Evolutionary conservation across 2,888 invertebrate species (phyloP).

Genomic region (Lapara coniferarum): DNA sequence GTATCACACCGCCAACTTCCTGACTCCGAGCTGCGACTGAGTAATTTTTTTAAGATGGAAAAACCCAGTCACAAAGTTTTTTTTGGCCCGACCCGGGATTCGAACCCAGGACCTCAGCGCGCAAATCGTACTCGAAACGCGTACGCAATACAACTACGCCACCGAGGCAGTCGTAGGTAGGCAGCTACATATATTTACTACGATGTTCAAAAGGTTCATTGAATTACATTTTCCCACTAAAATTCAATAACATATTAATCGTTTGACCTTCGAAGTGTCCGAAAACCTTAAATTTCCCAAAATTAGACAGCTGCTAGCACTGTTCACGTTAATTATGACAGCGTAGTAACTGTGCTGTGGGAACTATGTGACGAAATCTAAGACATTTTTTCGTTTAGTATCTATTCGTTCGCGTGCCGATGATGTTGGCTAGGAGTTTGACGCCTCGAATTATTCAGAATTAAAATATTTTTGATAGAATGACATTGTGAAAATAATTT

Average conservation of each 20-base stretch:
- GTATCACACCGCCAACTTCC: no score
- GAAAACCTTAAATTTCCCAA: slow-evolving; percentile 31
- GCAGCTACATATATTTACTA: slow-evolving; percentile 4
- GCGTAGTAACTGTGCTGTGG: slow-evolving; percentile 52
- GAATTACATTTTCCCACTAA: slow-evolving; percentile 27
- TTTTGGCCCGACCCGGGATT: no score
- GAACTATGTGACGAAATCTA: slow-evolving; percentile 68
- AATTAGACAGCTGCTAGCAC: slow-evolving; percentile 17
- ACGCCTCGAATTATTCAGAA: neutral
- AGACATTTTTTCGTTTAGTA: slow-evolving; percentile 65
- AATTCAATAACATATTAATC: slow-evolving; percentile 28
- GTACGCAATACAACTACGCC: no score
- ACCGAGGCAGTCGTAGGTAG: no score
- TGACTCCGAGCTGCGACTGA: no score
- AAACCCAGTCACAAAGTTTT: no score
- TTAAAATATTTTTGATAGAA: neutral
- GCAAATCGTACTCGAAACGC: no score
- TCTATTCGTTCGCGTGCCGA: slow-evolving; percentile 43
- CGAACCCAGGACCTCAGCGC: no score
- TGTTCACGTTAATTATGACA: slow-evolving; percentile 38
- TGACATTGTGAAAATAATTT: no score
- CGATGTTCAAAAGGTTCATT: slow-evolving; percentile 10
- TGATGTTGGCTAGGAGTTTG: slow-evolving; percentile 33
- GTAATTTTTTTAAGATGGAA: no score
- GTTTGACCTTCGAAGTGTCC: slow-evolving; percentile 20